phyloP scores from a whole-genome alignment of 2,113 vertebrate species.

The Sylvilagus bachmani region DNA sequence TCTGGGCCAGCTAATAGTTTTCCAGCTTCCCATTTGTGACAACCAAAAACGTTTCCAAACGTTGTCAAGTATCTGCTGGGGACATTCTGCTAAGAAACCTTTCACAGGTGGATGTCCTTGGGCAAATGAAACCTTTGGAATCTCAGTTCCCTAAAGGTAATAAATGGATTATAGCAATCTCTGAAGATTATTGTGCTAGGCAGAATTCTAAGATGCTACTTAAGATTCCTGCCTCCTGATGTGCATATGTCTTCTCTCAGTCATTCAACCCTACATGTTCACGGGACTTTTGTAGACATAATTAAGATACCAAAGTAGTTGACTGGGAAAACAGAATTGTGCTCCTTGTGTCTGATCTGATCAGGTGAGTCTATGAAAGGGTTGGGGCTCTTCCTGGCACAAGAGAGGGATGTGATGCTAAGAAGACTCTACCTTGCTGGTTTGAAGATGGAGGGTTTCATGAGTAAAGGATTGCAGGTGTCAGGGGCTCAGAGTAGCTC shows the following conservation, averaged over 20 bases:
- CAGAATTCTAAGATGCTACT: conserved; percentile 8
- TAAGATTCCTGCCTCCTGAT: neutral
- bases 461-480: neutral
- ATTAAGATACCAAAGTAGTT: neutral
- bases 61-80: neutral
- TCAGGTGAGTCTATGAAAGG: neutral
- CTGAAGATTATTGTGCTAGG: neutral
- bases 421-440: neutral
- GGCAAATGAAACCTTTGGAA: conserved; percentile 1
- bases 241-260: neutral
- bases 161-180: neutral
- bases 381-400: neutral
- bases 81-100: neutral
- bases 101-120: neutral
- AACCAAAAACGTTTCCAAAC: neutral
- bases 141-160: neutral
- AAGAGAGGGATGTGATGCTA: neutral
- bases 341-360: neutral
- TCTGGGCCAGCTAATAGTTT: neutral
- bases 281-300: neutral
- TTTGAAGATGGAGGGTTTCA: neutral
- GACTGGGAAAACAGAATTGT: neutral
- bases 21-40: neutral
- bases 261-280: neutral
- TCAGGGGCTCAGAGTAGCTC: neutral